A percentile compares a stretch with the other conserved stretches of the same genome.
phyloP scores from a whole-genome alignment of 2,888 invertebrate genomes.

The Eretmocerus hayati region DNA sequence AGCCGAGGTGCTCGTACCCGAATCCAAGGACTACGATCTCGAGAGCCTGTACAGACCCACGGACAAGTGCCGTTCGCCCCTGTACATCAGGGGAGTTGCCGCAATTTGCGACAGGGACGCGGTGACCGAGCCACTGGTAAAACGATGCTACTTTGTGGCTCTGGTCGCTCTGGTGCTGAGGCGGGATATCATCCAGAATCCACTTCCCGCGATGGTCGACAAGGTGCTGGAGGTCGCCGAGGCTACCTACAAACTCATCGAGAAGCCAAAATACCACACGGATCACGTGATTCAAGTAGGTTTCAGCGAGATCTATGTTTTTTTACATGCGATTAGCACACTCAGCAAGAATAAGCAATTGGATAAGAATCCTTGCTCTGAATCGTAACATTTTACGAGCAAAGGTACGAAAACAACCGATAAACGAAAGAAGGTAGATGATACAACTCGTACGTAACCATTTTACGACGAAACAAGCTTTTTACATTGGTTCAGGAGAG shows the following conservation, averaged over 20 bases:
- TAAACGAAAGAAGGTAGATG: too few relatives aligned
- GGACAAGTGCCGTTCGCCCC: slow-evolving; percentile 27
- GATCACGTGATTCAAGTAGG: slow-evolving; percentile 39
- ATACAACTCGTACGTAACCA: too few relatives aligned
- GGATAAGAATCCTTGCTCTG: too few relatives aligned
- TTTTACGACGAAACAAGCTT: too few relatives aligned
- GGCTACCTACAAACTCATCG: slow-evolving; percentile 32
- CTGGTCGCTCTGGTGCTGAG: slow-evolving; percentile 36
- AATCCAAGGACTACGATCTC: slow-evolving; percentile 27
- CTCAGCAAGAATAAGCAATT: too few relatives aligned
- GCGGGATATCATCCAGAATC: slow-evolving; percentile 39
- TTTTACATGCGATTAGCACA: too few relatives aligned
- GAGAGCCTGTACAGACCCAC: slow-evolving; percentile 32
- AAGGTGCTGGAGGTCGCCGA: slow-evolving; percentile 37
- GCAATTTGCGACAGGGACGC: slow-evolving; percentile 30
- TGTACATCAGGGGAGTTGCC: slow-evolving; percentile 35
- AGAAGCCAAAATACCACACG: slow-evolving; percentile 33
- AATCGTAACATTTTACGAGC: too few relatives aligned
- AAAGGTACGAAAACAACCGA: too few relatives aligned
- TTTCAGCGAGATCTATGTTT: too few relatives aligned
- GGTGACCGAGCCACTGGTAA: slow-evolving; percentile 34
- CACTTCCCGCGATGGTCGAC: slow-evolving; percentile 36
- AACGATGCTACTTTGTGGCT: slow-evolving; percentile 41
- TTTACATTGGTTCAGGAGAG: too few relatives aligned
- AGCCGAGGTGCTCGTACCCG: slow-evolving; percentile 30